Evolutionary conservation across 2,888 invertebrate genomes (phyloP).

Genomic region (Lasioglossum oenotherae): DNA sequence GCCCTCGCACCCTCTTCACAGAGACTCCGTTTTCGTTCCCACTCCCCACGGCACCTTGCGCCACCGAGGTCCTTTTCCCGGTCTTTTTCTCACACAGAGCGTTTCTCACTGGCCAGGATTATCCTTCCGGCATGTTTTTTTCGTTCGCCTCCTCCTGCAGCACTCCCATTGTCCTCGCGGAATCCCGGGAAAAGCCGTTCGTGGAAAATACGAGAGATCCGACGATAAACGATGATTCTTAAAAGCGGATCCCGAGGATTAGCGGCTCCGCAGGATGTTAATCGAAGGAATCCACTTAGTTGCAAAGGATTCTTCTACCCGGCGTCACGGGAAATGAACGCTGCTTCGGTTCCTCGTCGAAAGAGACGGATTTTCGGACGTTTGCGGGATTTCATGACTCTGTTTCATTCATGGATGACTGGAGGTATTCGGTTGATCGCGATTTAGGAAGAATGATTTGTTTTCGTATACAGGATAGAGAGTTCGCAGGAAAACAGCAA

Average conservation of each 20-base stretch:
- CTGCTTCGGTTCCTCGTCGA: not conserved
- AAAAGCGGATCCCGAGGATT: slow-evolving; percentile 48
- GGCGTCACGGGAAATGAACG: not conserved
- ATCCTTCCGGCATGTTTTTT: slow-evolving; percentile 39
- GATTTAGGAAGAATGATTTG: not conserved
- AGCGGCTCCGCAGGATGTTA: slow-evolving; percentile 23
- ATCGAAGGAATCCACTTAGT: slow-evolving; percentile 16
- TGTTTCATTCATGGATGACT: not conserved
- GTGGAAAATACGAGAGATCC: slow-evolving; percentile 30
- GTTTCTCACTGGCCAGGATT: slow-evolving; percentile 27
- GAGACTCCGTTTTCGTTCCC: slow-evolving; percentile 21
- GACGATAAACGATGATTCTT: slow-evolving; percentile 47
- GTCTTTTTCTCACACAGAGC: slow-evolving; percentile 17
- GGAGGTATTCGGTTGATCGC: too few species aligned
- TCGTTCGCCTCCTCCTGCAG: slow-evolving; percentile 10
- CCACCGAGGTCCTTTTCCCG: not conserved
- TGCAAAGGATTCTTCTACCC: not conserved
- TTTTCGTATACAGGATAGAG: not conserved
- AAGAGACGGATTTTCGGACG: not conserved
- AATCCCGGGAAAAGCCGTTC: slow-evolving; percentile 21
- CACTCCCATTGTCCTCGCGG: slow-evolving; percentile 31
- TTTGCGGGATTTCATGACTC: not conserved
- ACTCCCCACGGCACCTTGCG: slow-evolving; percentile 3
- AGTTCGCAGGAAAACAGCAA: not conserved
- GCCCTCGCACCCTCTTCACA: slow-evolving; percentile 18